Evolutionary conservation across 2,888 invertebrate genomes (phyloP).

Genomic region (Dryobota labecula): DNA sequence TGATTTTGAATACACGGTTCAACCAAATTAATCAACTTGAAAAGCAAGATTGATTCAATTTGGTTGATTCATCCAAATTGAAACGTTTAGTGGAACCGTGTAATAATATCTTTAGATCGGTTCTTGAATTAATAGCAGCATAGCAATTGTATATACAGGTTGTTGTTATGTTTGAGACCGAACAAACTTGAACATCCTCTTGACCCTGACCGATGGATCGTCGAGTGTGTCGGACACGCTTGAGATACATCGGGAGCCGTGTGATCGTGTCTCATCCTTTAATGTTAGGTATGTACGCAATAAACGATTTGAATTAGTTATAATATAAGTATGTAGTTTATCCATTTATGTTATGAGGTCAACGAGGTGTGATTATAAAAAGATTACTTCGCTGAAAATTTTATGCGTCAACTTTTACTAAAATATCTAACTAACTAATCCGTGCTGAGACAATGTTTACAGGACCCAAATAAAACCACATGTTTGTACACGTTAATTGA

Average conservation of each 20-base stretch:
- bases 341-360: too few relatives aligned
- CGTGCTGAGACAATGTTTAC: constrained; percentile 11
- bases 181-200: constrained; percentile 22
- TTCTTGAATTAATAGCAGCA: background rate
- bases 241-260: constrained; percentile 25
- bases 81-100: background rate
- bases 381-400: background rate
- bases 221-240: constrained; percentile 54
- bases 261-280: constrained; percentile 44
- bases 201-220: constrained; percentile 33
- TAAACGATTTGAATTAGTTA: background rate
- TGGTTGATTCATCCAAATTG: constrained; percentile 4
- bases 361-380: background rate
- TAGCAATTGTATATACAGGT: background rate
- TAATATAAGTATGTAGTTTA: too few relatives aligned
- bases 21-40: background rate
- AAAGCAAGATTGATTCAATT: background rate
- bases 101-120: background rate
- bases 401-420: background rate
- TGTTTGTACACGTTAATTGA: constrained; percentile 30
- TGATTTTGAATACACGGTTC: background rate
- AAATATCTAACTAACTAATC: background rate
- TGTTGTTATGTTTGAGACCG: constrained; percentile 22
- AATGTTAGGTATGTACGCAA: constrained; percentile 4
- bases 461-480: constrained; percentile 6